These are phyloP conservation scores for Calliopum simillimum DNA, from an alignment of 2,888 invertebrate genomes.

Conservation along the genomic window DNA sequence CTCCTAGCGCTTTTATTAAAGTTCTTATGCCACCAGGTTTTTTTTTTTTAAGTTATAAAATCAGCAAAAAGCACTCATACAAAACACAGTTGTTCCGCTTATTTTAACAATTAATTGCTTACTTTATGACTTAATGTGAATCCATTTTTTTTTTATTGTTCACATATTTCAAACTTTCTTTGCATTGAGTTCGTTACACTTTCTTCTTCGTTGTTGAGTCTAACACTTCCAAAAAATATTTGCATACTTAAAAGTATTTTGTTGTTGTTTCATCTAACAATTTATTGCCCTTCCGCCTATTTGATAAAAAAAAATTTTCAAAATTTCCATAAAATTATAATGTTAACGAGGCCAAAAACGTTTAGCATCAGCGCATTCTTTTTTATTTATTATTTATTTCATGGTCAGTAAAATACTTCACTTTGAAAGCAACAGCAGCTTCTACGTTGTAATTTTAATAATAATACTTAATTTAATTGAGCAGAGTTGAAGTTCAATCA, in stretches of 20 bases:
- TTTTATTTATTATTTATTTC: neutral
- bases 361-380: neutral
- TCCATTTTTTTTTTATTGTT: neutral
- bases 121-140: neutral
- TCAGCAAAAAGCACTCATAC: no score
- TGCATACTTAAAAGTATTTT: neutral
- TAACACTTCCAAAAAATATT: neutral
- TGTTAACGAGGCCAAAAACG: neutral
- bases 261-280: neutral
- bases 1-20: neutral
- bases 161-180: neutral
- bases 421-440: neutral
- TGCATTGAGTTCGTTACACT: slow-evolving; percentile 14
- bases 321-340: slow-evolving; percentile 7
- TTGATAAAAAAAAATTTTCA: neutral
- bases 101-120: slow-evolving; percentile 14
- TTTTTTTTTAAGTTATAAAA: no score
- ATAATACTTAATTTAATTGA: no score
- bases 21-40: no score
- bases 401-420: slow-evolving; percentile 8
- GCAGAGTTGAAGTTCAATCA: no score
- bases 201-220: neutral
- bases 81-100: neutral
- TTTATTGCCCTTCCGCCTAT: neutral
- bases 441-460: no score